These are phyloP conservation scores for Neodiprion lecontei DNA, from an alignment of 1,140 invertebrate genomes.

Conservation along the genomic window DNA sequence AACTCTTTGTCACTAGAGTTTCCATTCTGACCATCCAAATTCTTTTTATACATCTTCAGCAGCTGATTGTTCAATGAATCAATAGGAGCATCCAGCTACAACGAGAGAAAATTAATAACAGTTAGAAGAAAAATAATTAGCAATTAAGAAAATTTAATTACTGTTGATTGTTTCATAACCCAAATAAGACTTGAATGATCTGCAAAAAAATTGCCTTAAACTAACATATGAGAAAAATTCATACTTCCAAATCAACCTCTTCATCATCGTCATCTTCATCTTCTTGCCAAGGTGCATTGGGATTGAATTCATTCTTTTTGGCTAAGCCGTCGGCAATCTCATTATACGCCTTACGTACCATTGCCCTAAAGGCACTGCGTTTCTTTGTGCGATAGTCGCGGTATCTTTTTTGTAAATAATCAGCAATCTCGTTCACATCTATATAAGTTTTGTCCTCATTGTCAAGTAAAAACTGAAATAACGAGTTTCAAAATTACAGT, in stretches of 20 bases:
- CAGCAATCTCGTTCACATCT: slow-evolving; percentile 77
- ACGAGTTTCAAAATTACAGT: slow-evolving; percentile 62
- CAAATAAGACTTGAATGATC: too few species aligned
- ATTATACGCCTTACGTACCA: slow-evolving; percentile 69
- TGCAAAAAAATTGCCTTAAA: slow-evolving; percentile 55
- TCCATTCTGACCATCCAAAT: slow-evolving; percentile 48
- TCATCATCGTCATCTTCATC: slow-evolving; percentile 62
- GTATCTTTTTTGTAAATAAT: slow-evolving; percentile 72
- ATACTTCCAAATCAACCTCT: slow-evolving; percentile 67
- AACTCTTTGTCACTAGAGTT: slow-evolving; percentile 60
- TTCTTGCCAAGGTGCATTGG: slow-evolving; percentile 27
- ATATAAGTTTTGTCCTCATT: slow-evolving; percentile 76
- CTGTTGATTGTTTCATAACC: not conserved
- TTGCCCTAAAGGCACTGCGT: slow-evolving; percentile 69
- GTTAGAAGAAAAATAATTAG: slow-evolving; percentile 19
- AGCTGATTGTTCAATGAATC: slow-evolving; percentile 37
- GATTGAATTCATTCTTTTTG: slow-evolving; percentile 37
- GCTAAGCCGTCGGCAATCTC: slow-evolving; percentile 56
- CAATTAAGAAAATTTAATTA: too few species aligned
- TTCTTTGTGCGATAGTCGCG: slow-evolving; percentile 75
- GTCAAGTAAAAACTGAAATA: slow-evolving; percentile 75
- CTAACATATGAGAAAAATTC: slow-evolving; percentile 51
- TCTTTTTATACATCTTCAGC: slow-evolving; percentile 51
- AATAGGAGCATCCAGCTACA: slow-evolving; percentile 46
- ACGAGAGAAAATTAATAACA: slow-evolving; percentile 23